Percentiles rank a stretch among this genome's conserved stretches.
Conservation (phyloP, 2,888 invertebrate genomes). For the Xestia xanthographa region DNA sequence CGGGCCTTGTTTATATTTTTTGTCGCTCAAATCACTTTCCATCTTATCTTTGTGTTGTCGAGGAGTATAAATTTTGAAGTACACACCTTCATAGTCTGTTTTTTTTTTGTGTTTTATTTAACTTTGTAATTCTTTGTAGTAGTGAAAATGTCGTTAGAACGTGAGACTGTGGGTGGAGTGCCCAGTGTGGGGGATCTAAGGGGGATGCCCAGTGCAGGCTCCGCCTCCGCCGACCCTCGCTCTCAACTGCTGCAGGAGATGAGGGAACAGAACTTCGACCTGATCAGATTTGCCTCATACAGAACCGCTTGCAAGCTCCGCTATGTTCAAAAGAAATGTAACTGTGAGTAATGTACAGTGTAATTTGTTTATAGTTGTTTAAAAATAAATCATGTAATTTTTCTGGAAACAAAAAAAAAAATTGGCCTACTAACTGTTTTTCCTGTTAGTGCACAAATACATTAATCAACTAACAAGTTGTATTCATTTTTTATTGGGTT, state of each 20-base stretch:
- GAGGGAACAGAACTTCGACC: slow-evolving; percentile 97
- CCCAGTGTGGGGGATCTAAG: slow-evolving; percentile 71
- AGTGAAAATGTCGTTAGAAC: slow-evolving; percentile 83
- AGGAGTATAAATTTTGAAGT: slow-evolving; percentile 11
- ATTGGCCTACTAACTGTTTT: background rate
- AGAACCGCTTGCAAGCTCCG: slow-evolving; percentile 99
- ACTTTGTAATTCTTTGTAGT: slow-evolving; percentile 45
- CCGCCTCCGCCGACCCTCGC: slow-evolving; percentile 91
- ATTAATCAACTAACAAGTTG: slow-evolving; percentile 23
- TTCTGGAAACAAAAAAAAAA: background rate
- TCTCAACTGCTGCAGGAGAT: slow-evolving; percentile 95
- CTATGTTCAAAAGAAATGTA: slow-evolving; percentile 99
- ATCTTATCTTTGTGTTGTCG: slow-evolving; percentile 59
- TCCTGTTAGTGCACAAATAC: background rate
- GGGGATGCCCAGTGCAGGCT: slow-evolving; percentile 66
- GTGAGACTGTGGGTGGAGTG: slow-evolving; percentile 81
- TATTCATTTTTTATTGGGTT: slow-evolving; percentile 48
- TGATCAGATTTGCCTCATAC: slow-evolving; percentile 99
- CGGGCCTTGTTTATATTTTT: slow-evolving; percentile 66
- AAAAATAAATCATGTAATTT: background rate
- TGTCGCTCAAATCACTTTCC: slow-evolving; percentile 45
- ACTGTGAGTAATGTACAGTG: slow-evolving; percentile 92
- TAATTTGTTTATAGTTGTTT: background rate
- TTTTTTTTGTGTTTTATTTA: slow-evolving; percentile 14
- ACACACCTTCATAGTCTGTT: slow-evolving; percentile 4